These are phyloP conservation scores for Cladopsammia gracilis DNA, from an alignment of 64 coral and sea anemone genomes.

Conservation along the genomic window DNA sequence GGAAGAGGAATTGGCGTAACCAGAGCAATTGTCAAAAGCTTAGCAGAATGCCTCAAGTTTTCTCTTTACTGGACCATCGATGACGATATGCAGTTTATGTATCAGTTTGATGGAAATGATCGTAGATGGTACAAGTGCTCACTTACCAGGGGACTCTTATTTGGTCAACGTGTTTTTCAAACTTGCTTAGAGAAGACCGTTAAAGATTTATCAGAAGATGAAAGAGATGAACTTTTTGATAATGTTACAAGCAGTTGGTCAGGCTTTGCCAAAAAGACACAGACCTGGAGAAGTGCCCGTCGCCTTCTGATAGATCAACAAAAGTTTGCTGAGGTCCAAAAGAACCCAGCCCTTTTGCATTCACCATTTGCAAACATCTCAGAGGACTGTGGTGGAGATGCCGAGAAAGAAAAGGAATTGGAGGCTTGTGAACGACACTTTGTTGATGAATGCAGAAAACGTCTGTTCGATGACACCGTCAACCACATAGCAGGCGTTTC, in stretches of 20 bases:
- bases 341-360: slow-evolving; percentile 24
- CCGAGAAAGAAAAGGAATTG: slow-evolving; percentile 1
- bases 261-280: background rate
- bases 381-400: slow-evolving; percentile 1
- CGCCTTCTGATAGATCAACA: background rate
- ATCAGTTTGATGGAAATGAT: slow-evolving; percentile 23
- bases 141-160: slow-evolving; percentile 36
- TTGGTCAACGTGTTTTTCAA: slow-evolving; percentile 57
- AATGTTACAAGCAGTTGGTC: background rate
- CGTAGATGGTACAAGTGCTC: slow-evolving; percentile 39
- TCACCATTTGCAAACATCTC: background rate
- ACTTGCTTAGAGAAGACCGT: background rate
- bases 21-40: slow-evolving; percentile 42
- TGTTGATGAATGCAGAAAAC: slow-evolving; percentile 27
- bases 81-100: slow-evolving; percentile 49
- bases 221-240: background rate
- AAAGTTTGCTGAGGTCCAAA: background rate
- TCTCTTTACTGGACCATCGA: slow-evolving; percentile 54
- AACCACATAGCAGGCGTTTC: slow-evolving; percentile 37
- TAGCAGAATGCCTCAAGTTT: slow-evolving; percentile 37
- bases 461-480: background rate
- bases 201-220: background rate
- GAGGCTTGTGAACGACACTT: background rate
- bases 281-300: background rate
- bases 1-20: slow-evolving; percentile 56